phyloP scores from a whole-genome alignment of 2,888 invertebrate genomes.

The Xiphydria camelus region DNA sequence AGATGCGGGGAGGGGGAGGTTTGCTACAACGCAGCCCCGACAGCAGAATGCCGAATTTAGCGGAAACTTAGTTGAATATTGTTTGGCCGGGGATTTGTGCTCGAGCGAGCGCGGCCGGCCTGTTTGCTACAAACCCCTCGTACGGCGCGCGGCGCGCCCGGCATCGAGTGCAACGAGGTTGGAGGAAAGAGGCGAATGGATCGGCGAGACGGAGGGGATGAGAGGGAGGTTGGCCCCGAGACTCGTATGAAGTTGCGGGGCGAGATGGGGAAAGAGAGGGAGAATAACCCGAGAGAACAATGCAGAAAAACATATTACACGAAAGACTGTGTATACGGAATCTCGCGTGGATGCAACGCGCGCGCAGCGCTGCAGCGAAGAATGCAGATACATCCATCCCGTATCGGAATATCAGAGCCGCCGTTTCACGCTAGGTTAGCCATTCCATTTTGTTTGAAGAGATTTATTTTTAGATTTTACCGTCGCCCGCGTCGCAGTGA shows the following conservation, averaged over 20 bases:
- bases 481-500: constrained; percentile 27
- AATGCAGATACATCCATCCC: too few species aligned
- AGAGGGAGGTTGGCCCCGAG: too few species aligned
- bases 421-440: constrained; percentile 51
- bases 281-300: constrained; percentile 24
- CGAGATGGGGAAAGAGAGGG: constrained; percentile 1
- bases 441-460: constrained; percentile 48
- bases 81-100: constrained; percentile 44
- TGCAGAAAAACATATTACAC: constrained; percentile 36
- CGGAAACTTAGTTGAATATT: constrained; percentile 51
- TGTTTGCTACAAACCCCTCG: constrained; percentile 22
- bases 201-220: not conserved
- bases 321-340: too few species aligned
- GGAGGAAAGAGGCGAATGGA: not conserved
- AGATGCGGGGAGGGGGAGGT: too few species aligned
- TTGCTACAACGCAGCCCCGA: constrained; percentile 11
- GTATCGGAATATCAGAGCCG: too few species aligned
- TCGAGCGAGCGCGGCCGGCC: constrained; percentile 37
- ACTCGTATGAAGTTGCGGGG: constrained; percentile 1
- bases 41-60: constrained; percentile 43
- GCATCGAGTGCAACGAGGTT: not conserved
- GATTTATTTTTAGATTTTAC: constrained; percentile 45
- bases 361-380: constrained; percentile 20
- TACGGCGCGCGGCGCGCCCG: not conserved
- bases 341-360: too few species aligned